These are phyloP conservation scores for Deladenus siricidicola DNA, from an alignment of 2,888 invertebrate species.

Conservation along the genomic window DNA sequence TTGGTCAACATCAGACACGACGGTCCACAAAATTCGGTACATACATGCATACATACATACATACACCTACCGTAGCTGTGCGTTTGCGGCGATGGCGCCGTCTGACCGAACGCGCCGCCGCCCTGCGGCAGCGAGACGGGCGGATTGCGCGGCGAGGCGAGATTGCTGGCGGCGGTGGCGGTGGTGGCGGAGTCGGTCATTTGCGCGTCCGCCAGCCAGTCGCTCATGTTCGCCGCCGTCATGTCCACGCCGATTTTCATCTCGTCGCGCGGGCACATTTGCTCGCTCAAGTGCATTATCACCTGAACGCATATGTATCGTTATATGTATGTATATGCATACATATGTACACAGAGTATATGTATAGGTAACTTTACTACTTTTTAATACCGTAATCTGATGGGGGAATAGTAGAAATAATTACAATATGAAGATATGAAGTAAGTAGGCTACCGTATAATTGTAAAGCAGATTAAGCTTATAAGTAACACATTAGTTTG, in stretches of 20 bases:
- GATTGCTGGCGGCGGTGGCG: conserved; percentile 24
- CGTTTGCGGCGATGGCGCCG: background rate
- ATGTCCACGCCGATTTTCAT: conserved; percentile 36
- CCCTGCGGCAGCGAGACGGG: too few relatives aligned
- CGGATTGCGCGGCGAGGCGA: conserved; percentile 21
- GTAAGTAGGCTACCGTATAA: too few relatives aligned
- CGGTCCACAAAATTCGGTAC: background rate
- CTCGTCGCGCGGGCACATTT: conserved; percentile 43
- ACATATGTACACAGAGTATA: too few relatives aligned
- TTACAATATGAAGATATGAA: too few relatives aligned
- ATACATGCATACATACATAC: background rate
- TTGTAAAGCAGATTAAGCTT: too few relatives aligned
- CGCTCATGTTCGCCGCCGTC: conserved; percentile 13
- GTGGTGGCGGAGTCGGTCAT: conserved; percentile 28
- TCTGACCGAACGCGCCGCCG: background rate
- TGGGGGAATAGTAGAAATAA: too few relatives aligned
- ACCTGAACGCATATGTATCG: conserved; percentile 14
- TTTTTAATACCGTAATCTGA: too few relatives aligned
- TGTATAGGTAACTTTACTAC: too few relatives aligned
- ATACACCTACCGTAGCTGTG: background rate
- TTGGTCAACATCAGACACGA: too few relatives aligned
- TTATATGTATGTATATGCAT: too few relatives aligned
- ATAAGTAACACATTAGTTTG: too few relatives aligned
- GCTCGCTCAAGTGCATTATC: conserved; percentile 53
- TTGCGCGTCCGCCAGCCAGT: conserved; percentile 26